A percentile compares a stretch with the other conserved stretches of the same genome.
phyloP scores from a whole-genome alignment of 2,888 invertebrate genomes.

The Pyrgus malvae region DNA sequence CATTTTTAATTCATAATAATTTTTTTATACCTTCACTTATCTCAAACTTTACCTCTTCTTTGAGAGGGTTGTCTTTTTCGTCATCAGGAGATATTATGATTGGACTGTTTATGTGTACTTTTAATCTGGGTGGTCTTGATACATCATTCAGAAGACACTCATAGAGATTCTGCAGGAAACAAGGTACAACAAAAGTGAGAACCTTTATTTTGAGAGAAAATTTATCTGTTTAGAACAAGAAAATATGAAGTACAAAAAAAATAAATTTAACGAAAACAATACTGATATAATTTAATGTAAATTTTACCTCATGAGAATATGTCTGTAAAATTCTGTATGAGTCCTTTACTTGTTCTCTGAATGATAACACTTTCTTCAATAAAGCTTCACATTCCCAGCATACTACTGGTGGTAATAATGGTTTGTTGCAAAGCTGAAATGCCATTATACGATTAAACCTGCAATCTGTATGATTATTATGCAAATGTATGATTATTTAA shows the following conservation, averaged over 20 bases:
- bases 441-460: too few species aligned
- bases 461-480: not conserved
- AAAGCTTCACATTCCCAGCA: constrained; percentile 65
- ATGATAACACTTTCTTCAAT: constrained; percentile 48
- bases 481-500: too few species aligned
- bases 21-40: not conserved
- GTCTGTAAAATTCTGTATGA: constrained; percentile 61
- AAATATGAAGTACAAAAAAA: too few species aligned
- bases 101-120: constrained; percentile 33
- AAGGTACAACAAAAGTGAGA: not conserved
- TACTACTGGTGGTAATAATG: constrained; percentile 40
- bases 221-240: too few species aligned
- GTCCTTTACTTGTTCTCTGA: constrained; percentile 61
- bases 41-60: not conserved
- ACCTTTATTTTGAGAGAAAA: too few species aligned
- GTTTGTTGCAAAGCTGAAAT: constrained; percentile 49
- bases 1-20: too few species aligned
- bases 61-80: not conserved
- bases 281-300: not conserved
- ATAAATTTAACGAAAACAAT: not conserved
- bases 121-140: constrained; percentile 49
- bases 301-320: constrained; percentile 58
- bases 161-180: constrained; percentile 49
- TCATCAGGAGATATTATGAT: constrained; percentile 39
- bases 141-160: constrained; percentile 56